Evolutionary conservation across 2,113 vertebrate genomes (phyloP).

Genomic region (Chauna torquata): DNA sequence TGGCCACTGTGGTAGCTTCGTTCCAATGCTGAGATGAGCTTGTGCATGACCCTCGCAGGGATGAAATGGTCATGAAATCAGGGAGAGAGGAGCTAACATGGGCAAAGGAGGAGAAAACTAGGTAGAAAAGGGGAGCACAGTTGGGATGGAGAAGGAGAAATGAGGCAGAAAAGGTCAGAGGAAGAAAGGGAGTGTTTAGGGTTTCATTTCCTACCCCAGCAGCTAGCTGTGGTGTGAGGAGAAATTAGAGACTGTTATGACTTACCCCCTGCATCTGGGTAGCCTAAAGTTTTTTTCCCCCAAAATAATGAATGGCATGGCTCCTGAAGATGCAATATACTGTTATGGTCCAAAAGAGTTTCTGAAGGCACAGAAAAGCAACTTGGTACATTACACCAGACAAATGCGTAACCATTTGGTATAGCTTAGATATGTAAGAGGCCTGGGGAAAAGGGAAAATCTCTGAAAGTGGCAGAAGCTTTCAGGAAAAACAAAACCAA

Average conservation of each 20-base stretch:
- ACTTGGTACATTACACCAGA: neutral
- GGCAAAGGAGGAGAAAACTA: neutral
- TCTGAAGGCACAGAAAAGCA: neutral
- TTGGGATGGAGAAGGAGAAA: neutral
- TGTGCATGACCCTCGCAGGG: accelerated
- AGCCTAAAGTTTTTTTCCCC: neutral
- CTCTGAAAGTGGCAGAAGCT: neutral
- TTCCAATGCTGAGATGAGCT: accelerated
- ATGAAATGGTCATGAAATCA: neutral
- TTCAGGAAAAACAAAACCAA: neutral
- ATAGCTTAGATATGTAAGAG: neutral
- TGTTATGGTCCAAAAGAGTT: neutral
- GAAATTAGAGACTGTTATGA: constrained; percentile 8
- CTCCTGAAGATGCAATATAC: neutral
- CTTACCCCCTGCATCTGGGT: neutral
- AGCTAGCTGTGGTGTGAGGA: neutral
- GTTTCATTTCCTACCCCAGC: neutral
- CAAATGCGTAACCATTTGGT: neutral
- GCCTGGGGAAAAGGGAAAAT: neutral
- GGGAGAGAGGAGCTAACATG: neutral
- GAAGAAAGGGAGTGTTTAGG: neutral
- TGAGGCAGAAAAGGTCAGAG: neutral
- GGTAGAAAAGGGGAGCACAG: neutral
- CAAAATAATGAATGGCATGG: neutral
- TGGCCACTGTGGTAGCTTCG: accelerated